Evolutionary conservation across 64 coral and sea anemone species (phyloP).

Genomic region (Pocillopora verrucosa): DNA sequence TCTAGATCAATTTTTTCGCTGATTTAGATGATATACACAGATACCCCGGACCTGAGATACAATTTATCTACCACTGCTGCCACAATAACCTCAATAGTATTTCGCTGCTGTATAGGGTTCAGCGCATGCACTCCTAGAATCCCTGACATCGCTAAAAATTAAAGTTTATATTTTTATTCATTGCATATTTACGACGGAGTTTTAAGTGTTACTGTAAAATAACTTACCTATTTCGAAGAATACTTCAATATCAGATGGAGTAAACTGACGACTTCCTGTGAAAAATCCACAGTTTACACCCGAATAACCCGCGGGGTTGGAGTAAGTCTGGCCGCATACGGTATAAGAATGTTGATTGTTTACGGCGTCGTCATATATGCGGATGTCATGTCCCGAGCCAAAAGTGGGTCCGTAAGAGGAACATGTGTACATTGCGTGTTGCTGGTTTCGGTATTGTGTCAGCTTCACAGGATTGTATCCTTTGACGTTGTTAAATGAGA

Average conservation of each 20-base stretch:
- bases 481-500: slow-evolving; percentile 1
- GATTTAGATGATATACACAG: no score
- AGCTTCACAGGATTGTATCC: slow-evolving; percentile 28
- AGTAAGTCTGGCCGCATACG: background rate
- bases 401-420: slow-evolving; percentile 1
- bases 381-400: background rate
- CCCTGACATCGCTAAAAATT: no score
- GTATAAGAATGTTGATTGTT: background rate
- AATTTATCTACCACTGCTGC: no score
- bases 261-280: background rate
- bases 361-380: background rate
- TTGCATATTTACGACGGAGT: no score
- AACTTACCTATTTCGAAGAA: slow-evolving; percentile 34
- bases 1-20: no score
- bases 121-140: no score
- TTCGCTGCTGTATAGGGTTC: no score
- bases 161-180: no score
- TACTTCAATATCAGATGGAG: slow-evolving; percentile 27
- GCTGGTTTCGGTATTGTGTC: background rate
- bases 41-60: no score
- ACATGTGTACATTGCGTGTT: background rate
- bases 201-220: background rate
- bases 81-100: no score
- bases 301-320: background rate
- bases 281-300: background rate